These are phyloP conservation scores for Paramisgurnus dabryanus DNA, from an alignment of 2,113 vertebrate species.

Conservation along the genomic window DNA sequence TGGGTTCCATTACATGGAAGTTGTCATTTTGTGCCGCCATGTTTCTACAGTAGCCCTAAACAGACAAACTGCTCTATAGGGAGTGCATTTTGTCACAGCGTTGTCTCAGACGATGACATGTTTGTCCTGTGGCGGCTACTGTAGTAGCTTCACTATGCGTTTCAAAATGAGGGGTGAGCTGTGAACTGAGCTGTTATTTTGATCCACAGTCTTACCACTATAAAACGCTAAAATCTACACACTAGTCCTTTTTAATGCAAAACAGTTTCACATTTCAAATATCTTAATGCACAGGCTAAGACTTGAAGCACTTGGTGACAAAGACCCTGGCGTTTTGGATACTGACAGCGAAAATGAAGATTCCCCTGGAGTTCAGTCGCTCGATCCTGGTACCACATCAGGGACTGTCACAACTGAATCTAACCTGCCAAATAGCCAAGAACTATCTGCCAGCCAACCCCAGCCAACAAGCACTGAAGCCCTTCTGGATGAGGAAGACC, in stretches of 20 bases:
- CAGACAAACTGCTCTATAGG: no score
- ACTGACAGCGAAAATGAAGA: conserved; percentile 67
- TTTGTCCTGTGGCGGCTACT: no score
- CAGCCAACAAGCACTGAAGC: conserved; percentile 72
- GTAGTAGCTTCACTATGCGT: no score
- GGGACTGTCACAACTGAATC: conserved; percentile 16
- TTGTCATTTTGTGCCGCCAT: no score
- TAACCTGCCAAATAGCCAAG: conserved; percentile 70
- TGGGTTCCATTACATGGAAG: no score
- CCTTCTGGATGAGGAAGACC: conserved; percentile 77
- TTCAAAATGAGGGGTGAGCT: no score
- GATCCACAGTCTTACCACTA: no score
- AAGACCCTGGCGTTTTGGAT: conserved; percentile 77
- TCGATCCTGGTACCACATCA: not conserved
- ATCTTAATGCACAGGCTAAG: conserved; percentile 73
- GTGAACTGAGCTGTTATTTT: no score
- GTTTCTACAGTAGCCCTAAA: no score
- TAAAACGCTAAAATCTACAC: not conserved
- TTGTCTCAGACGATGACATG: no score
- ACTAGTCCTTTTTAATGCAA: not conserved
- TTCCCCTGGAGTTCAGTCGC: not conserved
- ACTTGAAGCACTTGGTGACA: conserved; percentile 85
- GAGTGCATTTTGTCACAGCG: no score
- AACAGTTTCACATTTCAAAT: not conserved
- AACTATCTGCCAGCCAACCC: conserved; percentile 83